Evolutionary conservation across 2,797 vertebrate species (phyloP), one percentile per base, ranked within the genome.

Genomic region (Enteromius unitaeniatus): DNA sequence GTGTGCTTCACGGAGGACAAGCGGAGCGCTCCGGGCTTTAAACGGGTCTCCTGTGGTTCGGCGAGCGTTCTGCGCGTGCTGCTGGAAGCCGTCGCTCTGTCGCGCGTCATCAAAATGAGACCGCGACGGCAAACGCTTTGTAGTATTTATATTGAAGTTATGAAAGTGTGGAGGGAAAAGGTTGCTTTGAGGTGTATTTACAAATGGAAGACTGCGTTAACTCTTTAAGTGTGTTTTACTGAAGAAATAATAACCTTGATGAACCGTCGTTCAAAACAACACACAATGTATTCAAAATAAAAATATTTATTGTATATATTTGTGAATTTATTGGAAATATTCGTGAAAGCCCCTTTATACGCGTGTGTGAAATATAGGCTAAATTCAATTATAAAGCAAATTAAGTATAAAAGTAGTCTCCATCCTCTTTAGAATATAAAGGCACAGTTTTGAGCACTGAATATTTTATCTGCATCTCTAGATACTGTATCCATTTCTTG

Each of bases 1-100:
- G 85, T 82, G 76, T 58, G 88, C 88, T 88, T 89, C 88, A 89
- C 88, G 85, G 88, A 89, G 88, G 88, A 89, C 77, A 34, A 11
- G 62, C n/a, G 19, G 53, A 19, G 53, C 53, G 31, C n/a, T 67
- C 2, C 1, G 7, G 67, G 7, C 67, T 28, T 51, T 17, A 28
- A 23, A 55, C 19, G 1, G n/a, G 23, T 62, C 64, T 3, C 10
- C 3, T 40, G 9, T 19, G 5, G 69, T 42, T 5, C 21, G 0
- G 53, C 8, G 21, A 60, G 45, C 73, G 31, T 55, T 40, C 51
- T n/a, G 6, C 21, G 72, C 51, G 72, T 8, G 45, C 0, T 8
- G 47, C 8, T 19, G 26, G 45, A 21, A 47, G 19, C 3, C 17
- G 72, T 9, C 34, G 53, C 53, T 2, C 34, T 11, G 13, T 1